Conservation (phyloP, 2,113 vertebrate species). For the Pungitius pungitius region DNA sequence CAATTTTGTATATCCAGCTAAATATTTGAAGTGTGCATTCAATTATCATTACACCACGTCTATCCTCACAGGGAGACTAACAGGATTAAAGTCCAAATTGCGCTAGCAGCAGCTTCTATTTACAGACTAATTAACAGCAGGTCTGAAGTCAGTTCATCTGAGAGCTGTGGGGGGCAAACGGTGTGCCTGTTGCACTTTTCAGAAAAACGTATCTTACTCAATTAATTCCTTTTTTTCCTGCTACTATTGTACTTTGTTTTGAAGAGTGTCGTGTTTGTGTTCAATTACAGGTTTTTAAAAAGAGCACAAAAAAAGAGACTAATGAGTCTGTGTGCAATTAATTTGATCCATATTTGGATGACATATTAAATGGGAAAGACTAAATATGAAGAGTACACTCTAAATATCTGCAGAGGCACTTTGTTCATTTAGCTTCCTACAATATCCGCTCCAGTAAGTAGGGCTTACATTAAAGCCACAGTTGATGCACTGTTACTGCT, state of each 20-base stretch:
- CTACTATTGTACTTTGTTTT: neutral
- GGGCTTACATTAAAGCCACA: neutral
- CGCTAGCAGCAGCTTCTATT: too few species aligned
- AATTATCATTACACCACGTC: too few species aligned
- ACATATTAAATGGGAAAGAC: neutral
- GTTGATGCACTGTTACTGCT: neutral
- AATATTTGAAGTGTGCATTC: too few species aligned
- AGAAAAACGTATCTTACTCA: too few species aligned
- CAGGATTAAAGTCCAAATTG: too few species aligned
- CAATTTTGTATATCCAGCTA: too few species aligned
- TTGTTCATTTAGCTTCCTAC: neutral
- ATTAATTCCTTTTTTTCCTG: too few species aligned
- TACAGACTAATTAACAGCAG: too few species aligned
- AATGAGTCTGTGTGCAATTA: neutral
- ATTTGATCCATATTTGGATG: neutral
- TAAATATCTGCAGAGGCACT: neutral
- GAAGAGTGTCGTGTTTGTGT: neutral
- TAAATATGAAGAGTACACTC: neutral
- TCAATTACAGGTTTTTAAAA: neutral
- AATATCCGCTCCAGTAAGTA: neutral
- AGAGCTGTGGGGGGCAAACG: neutral
- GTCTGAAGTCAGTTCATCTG: neutral
- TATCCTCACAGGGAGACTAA: too few species aligned
- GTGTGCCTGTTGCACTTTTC: neutral
- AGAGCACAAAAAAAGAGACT: neutral